Base-by-base conservation (phyloP, 2,113 vertebrate species). In the Mastomys natalensis region DNA sequence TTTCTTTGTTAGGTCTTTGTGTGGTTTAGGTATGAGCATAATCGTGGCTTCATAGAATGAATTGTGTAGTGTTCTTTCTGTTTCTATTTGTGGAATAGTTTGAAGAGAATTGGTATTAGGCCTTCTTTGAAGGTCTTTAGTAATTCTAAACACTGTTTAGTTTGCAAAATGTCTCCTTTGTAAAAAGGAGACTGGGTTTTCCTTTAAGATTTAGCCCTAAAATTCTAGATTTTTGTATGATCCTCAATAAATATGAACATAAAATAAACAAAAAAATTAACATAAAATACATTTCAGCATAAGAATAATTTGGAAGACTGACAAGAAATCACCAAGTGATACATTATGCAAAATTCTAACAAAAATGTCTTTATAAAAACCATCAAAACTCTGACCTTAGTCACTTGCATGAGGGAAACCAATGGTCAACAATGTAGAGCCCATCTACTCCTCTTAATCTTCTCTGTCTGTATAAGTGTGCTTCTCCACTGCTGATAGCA, bases 401-500 rank as follows among this genome's bases (percentile, higher is more conserved):
- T 37, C 17, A 64, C 29, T 66, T 68, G n/a, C 3, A 60, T 51
- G n/a, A 16, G 40, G 6, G 29, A 91, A 89, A 91, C 12, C 43
- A 29, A 76, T 37, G 31, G 37, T 84, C 93, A 96, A 93, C 43
- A 91, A 60, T n/a, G 94, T 90, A 80, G 16, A 93, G 58, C 64
- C n/a, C 40, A 62, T 24, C 40, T 73, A 68, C 34, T 58, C 22
- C 40, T 48, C 22, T 16, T 87, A 62, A 84, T 93, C 84, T 76
- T 74, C 26, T 87, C 22, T 92, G 7, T 77, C 45, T 84, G 4
- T 70, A 48, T 68, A 89, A 94, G 88, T 84, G 58, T 29, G 66
- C 37, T 58, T 60, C 77, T 45, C 45, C 8, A 37, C 88, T 74
- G 80, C 78, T 53, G 80, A 72, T 58, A 92, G 85, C 24, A 60